Conservation (phyloP, 2,797 vertebrate genomes). For the Chanos chanos region DNA sequence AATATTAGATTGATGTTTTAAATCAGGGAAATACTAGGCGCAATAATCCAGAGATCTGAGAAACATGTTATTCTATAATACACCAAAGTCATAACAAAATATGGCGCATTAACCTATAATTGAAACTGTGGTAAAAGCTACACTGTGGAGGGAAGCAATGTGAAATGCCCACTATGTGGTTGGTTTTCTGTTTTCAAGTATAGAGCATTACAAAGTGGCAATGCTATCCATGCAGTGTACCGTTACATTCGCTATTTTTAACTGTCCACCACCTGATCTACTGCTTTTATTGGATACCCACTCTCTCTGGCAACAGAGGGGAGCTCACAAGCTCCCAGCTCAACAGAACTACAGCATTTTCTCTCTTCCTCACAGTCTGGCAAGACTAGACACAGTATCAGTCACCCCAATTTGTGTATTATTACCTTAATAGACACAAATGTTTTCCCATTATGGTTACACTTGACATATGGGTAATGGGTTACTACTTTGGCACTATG, state of each 20-base stretch:
- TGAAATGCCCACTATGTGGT: conserved; percentile 21
- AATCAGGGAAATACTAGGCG: no score
- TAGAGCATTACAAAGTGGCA: conserved; percentile 54
- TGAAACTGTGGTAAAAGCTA: background rate
- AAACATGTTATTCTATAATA: no score
- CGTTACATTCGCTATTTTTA: conserved; percentile 68
- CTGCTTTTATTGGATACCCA: conserved; percentile 36
- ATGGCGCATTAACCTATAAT: no score
- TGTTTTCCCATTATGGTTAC: no score
- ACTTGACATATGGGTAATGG: no score
- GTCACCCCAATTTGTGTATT: background rate
- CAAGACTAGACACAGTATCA: conserved; percentile 1
- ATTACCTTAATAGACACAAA: background rate
- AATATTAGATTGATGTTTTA: no score
- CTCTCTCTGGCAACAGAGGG: conserved; percentile 21
- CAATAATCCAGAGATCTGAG: no score
- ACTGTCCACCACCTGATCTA: conserved; percentile 51
- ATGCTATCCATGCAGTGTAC: conserved; percentile 46
- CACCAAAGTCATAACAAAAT: no score
- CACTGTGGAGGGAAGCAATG: background rate
- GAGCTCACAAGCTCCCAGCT: conserved; percentile 8
- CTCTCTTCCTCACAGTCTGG: background rate
- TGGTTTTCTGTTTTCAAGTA: conserved; percentile 21
- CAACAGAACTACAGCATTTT: background rate
- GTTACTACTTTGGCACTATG: no score